phyloP scores from a whole-genome alignment of 2,888 invertebrate species.

The Dorcus parallelipipedus region DNA sequence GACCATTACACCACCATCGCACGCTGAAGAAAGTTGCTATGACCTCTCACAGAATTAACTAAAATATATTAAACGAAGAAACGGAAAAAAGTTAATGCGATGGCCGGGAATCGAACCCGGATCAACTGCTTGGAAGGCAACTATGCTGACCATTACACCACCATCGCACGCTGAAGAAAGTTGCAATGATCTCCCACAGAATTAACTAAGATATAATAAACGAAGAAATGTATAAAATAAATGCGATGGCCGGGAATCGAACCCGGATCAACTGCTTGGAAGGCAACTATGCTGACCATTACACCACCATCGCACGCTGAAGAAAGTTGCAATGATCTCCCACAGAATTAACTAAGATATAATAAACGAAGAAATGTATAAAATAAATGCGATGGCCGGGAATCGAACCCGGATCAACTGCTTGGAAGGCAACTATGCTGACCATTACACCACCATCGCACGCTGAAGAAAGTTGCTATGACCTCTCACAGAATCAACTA shows the following conservation, averaged over 20 bases:
- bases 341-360: too few species aligned
- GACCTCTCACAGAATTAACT: too few species aligned
- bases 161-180: conserved; percentile 37
- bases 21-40: too few species aligned
- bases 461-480: too few species aligned
- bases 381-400: conserved; percentile 47
- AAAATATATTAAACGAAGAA: too few species aligned
- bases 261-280: conserved; percentile 53
- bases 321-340: too few species aligned
- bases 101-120: conserved; percentile 53
- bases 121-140: conserved; percentile 53
- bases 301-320: conserved; percentile 47
- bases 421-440: conserved; percentile 52
- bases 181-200: too few species aligned
- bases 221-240: too few species aligned
- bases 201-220: too few species aligned
- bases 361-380: too few species aligned
- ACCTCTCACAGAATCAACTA: too few species aligned
- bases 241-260: conserved; percentile 52
- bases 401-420: conserved; percentile 53
- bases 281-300: conserved; percentile 52
- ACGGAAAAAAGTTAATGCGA: conserved; percentile 34
- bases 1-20: conserved; percentile 52
- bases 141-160: conserved; percentile 52
- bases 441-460: conserved; percentile 52